Evolutionary conservation across 2,797 vertebrate genomes (phyloP).

Genomic region (Chelon labrosus): DNA sequence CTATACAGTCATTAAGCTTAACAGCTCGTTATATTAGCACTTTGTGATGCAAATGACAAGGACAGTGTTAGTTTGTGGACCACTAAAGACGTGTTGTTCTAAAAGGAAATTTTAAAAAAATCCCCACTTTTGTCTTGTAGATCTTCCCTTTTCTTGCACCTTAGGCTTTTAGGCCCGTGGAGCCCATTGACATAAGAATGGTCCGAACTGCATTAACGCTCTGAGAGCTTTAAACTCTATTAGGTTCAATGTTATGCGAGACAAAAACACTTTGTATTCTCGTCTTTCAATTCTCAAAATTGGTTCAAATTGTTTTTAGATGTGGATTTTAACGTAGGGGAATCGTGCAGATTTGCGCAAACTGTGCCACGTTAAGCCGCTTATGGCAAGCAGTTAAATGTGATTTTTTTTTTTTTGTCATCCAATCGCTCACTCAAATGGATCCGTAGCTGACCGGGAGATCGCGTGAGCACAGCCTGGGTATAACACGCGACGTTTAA

Average conservation of each 20-base stretch:
- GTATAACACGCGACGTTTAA: fast-evolving
- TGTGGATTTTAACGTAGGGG: background rate
- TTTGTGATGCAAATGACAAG: conserved; percentile 63
- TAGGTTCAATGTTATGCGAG: background rate
- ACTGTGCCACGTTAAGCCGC: background rate
- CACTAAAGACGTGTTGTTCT: conserved; percentile 57
- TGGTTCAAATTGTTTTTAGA: background rate
- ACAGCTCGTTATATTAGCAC: conserved; percentile 30
- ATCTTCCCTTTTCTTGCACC: background rate
- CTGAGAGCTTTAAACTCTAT: background rate
- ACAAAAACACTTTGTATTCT: background rate
- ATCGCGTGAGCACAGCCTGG: background rate
- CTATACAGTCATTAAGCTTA: conserved; percentile 17
- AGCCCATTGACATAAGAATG: conserved; percentile 27
- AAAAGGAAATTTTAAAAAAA: background rate
- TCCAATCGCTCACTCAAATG: background rate
- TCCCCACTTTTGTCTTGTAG: conserved; percentile 62
- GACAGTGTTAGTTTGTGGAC: conserved; percentile 53
- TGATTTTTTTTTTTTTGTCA: too few relatives aligned
- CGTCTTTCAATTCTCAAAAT: background rate
- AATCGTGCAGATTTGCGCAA: background rate
- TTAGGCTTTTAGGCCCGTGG: conserved; percentile 3
- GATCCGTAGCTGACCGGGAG: background rate
- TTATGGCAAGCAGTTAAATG: background rate
- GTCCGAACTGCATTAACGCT: background rate